Evolutionary conservation across 2,888 invertebrate species (phyloP), one percentile per base, ranked within the genome.

Genomic region (Synergus laeviventris): DNA sequence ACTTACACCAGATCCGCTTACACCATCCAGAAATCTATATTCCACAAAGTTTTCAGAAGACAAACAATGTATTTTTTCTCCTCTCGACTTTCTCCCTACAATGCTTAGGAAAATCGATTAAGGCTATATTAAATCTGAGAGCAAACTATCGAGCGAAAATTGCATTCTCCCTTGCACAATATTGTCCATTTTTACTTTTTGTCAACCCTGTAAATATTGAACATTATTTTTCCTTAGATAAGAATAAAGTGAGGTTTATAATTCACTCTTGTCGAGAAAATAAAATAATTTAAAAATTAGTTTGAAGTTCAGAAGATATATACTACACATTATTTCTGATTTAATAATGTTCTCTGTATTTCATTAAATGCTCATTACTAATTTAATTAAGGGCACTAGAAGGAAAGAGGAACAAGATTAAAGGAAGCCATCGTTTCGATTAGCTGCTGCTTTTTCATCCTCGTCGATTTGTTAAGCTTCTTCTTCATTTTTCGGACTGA

Each of bases 1-100:
- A 70, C 70, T 70, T 70, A 70, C 3, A 70, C 16, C 24, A 70
- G 70, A 49, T 49, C 70, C 70, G 49, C 70, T 54, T 54, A 54
- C 24, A 16, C 66, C 16, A 9, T 31, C 18, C 31, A 49, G 49
- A 49, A 70, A 70, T 70, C 49, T 54, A 70, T 70, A 70, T 70
- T 70, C 31, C 1, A 36, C 70, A 31, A 49, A 70, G 49, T 49
- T 70, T 54, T 18, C 70, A 70, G 54, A 70, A 31, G 31, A 31
- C 36, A 70, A 66, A 45, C 66, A 45, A 66, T 66, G 36, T 70
- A 62, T 70, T 70, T 70, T 70, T 49, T 54, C 24, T 16, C 8
- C 38, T 24, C 49, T 9, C 49, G 12, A 49, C n/a, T n/a, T 70
- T 70, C 36, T 36, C 31, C 49, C 49, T 2, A 66, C 42, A 36